A percentile compares a stretch with the other conserved stretches of the same genome.
Evolutionary conservation across 1,140 invertebrate genomes (phyloP).

Genomic region (Ostrea denselamellosa): DNA sequence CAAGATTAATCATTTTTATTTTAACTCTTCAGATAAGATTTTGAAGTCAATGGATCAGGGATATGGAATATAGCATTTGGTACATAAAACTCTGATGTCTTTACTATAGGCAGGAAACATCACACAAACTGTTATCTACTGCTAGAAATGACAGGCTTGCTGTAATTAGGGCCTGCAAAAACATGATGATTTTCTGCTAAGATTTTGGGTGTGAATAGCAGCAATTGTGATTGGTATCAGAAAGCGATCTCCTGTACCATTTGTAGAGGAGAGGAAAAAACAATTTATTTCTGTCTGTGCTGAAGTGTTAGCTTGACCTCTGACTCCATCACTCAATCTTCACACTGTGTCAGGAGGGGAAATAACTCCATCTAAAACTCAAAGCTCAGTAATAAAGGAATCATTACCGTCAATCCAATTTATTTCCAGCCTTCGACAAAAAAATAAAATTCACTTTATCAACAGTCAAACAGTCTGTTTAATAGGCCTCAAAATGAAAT

Average conservation of each 20-base stretch:
- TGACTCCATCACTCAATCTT: slow-evolving; percentile 17
- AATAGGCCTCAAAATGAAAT: slow-evolving; percentile 37
- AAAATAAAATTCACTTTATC: slow-evolving; percentile 28
- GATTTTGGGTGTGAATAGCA: slow-evolving; percentile 36
- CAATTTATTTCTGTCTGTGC: slow-evolving; percentile 38
- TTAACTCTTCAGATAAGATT: slow-evolving; percentile 25
- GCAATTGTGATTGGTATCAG: slow-evolving; percentile 37
- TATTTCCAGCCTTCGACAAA: slow-evolving; percentile 9
- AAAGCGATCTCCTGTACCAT: slow-evolving; percentile 31
- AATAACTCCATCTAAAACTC: slow-evolving; percentile 26
- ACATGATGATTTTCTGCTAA: slow-evolving; percentile 37
- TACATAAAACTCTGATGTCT: slow-evolving; percentile 25
- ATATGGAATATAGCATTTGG: slow-evolving; percentile 23
- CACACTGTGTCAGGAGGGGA: slow-evolving; percentile 22
- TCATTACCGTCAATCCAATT: slow-evolving; percentile 32
- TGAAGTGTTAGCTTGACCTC: slow-evolving; percentile 35
- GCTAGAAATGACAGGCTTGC: neutral
- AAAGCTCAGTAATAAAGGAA: slow-evolving; percentile 12
- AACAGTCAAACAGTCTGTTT: slow-evolving; percentile 35
- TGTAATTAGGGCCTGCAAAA: slow-evolving; percentile 33
- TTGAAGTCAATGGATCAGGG: neutral
- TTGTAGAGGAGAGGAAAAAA: slow-evolving; percentile 38
- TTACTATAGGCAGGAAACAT: slow-evolving; percentile 25
- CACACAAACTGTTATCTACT: slow-evolving; percentile 28
- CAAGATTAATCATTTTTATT: slow-evolving; percentile 32